Evolutionary conservation across 2,888 invertebrate species (phyloP), one percentile per base, ranked within the genome.

Genomic region (Leptinotarsa peninsularis): DNA sequence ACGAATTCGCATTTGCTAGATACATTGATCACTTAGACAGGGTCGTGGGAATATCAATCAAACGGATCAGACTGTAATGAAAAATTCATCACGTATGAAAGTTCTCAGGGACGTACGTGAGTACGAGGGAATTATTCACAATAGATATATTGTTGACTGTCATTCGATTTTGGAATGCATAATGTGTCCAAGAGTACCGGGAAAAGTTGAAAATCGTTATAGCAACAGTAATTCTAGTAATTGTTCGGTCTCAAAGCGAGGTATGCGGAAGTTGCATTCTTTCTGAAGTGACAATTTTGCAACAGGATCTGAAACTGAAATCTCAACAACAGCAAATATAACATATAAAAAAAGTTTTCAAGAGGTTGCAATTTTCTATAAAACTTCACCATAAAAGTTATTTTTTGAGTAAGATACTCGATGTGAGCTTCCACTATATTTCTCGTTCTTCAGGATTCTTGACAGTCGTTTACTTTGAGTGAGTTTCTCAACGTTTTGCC

Each of bases 71-170:
- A 69, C 33, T 58, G 52, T 73, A 71, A 78, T 79, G 75, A 74
- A 74, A 79, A 76, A 79, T 79, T 77, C 73, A 66, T 76, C 76
- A 79, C 79, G 79, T 79, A 77, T 73, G 21, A 52, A 73, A 68
- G 75, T 81, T 81, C 81, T 78, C 81, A 81, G 78, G 81, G 79
- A 76, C 81, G 78, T 71, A 81, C 78, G 79, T 81, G 81, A 78
- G 52, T 63, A 54, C 49, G 67, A 70, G 23, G 66, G 60, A 69
- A 67, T 72, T 71, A 76, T 76, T 74, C 52, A 71, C 72, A 69
- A 74, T 76, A 73, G 73, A 76, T 56, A 73, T 71, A 71, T 66
- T 67, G 58, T 66, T 67, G 60, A 71, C 75, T 18, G 10, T 63
- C 63, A 63, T 43, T 63, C 63, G 63, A 63, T 63, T 63, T 63